Evolutionary conservation across 2,797 vertebrate species (phyloP).

Genomic region (Echiichthys vipera): DNA sequence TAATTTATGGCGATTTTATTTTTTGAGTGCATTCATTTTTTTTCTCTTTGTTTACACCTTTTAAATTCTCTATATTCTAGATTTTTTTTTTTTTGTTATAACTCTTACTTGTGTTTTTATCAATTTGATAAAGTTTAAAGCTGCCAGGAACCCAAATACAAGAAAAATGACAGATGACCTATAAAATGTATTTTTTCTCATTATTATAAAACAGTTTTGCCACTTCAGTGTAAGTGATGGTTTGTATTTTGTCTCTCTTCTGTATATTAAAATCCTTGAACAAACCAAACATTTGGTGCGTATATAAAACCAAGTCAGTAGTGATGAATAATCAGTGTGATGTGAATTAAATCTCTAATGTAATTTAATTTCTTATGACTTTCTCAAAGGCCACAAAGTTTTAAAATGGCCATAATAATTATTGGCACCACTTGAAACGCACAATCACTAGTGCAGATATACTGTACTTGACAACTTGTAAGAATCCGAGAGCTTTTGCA

Average conservation of each 20-base stretch:
- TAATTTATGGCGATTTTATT: too few relatives aligned
- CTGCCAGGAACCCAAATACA: background rate
- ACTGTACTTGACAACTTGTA: background rate
- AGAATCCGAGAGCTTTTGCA: conserved; percentile 2
- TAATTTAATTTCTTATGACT: conserved; percentile 2
- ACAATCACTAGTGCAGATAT: background rate
- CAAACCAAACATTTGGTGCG: conserved; percentile 4
- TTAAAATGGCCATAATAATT: background rate
- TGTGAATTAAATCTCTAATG: conserved; percentile 6
- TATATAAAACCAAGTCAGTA: background rate
- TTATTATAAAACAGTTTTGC: background rate
- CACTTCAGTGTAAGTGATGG: background rate
- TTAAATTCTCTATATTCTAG: too few relatives aligned
- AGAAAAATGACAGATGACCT: background rate
- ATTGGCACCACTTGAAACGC: background rate
- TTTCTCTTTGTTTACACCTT: background rate
- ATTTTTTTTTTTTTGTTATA: too few relatives aligned
- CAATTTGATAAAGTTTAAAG: background rate
- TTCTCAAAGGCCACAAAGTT: background rate
- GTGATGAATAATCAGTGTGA: background rate
- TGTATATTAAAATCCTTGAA: background rate
- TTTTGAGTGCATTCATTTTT: background rate
- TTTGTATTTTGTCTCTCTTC: background rate
- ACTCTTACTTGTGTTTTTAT: background rate
- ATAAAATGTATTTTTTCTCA: background rate